These are phyloP conservation scores for Cetonia aurata DNA, from an alignment of 2,888 invertebrate species.

Conservation along the genomic window DNA sequence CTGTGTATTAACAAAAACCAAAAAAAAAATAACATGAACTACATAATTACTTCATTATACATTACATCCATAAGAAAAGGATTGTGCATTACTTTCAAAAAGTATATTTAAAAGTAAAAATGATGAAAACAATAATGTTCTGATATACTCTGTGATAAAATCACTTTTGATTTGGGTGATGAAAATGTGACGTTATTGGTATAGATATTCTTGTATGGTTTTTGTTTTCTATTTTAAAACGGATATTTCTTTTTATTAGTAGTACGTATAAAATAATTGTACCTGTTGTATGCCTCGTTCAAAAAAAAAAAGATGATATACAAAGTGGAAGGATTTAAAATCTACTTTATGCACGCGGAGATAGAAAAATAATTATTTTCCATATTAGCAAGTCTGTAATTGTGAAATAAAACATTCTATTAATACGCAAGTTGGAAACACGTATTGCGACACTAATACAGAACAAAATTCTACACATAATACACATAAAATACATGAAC, in stretches of 20 bases:
- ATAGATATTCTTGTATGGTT: conserved; percentile 31
- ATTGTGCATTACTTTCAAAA: conserved; percentile 15
- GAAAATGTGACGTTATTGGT: conserved; percentile 38
- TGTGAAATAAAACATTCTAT: neutral
- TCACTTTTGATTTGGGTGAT: conserved; percentile 31
- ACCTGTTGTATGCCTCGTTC: conserved; percentile 41
- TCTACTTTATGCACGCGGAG: no score
- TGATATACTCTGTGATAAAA: conserved; percentile 40
- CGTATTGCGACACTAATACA: conserved; percentile 8
- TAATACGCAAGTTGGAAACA: conserved; percentile 10
- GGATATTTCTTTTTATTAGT: conserved; percentile 20
- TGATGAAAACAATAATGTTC: conserved; percentile 33
- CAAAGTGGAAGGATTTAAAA: conserved; percentile 31
- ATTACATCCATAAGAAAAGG: neutral
- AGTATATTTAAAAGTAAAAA: conserved; percentile 13
- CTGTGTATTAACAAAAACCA: conserved; percentile 13
- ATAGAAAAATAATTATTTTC: no score
- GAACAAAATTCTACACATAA: conserved; percentile 18
- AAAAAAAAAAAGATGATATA: conserved; percentile 28
- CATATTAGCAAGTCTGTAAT: no score
- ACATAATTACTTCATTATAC: neutral
- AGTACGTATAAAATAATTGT: conserved; percentile 39
- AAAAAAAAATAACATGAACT: neutral
- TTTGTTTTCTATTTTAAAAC: conserved; percentile 31
- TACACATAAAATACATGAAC: conserved; percentile 6